Evolutionary conservation across 1,140 invertebrate species (phyloP).

Genomic region (Pseudobourletiella spinata): DNA sequence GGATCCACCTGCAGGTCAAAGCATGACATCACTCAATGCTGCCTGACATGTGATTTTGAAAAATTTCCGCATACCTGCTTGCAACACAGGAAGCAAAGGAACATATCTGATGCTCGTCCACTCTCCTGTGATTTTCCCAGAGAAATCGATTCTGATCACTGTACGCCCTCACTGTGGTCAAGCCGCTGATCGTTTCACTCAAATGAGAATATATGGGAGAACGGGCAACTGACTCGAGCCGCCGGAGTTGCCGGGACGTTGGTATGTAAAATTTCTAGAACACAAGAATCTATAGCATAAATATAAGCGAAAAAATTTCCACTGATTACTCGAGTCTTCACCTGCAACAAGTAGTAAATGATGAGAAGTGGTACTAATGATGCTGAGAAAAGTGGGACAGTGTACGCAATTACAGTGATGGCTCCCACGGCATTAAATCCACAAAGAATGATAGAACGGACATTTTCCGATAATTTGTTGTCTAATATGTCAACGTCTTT

Average conservation of each 20-base stretch:
- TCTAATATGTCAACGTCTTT: conserved; percentile 66
- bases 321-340: conserved; percentile 33
- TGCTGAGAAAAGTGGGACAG: conserved; percentile 73
- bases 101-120: too few species aligned
- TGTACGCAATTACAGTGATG: conserved; percentile 69
- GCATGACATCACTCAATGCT: too few species aligned
- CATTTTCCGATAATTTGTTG: too few species aligned
- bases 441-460: too few species aligned
- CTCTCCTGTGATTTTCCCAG: too few species aligned
- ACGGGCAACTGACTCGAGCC: conserved; percentile 71
- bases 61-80: too few species aligned
- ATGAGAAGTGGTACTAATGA: conserved; percentile 75
- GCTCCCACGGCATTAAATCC: conserved; percentile 59
- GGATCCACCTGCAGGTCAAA: too few species aligned
- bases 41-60: too few species aligned
- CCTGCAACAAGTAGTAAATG: conserved; percentile 80
- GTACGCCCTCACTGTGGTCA: conserved; percentile 68
- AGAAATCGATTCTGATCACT: conserved; percentile 66
- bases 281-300: background rate
- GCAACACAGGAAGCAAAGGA: too few species aligned
- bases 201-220: conserved; percentile 82
- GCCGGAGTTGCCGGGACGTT: background rate
- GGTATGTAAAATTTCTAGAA: background rate
- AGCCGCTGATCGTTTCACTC: conserved; percentile 83
- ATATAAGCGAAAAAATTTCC: background rate